Conservation (phyloP, 2,113 vertebrate genomes). For the Ciconia maguari region DNA sequence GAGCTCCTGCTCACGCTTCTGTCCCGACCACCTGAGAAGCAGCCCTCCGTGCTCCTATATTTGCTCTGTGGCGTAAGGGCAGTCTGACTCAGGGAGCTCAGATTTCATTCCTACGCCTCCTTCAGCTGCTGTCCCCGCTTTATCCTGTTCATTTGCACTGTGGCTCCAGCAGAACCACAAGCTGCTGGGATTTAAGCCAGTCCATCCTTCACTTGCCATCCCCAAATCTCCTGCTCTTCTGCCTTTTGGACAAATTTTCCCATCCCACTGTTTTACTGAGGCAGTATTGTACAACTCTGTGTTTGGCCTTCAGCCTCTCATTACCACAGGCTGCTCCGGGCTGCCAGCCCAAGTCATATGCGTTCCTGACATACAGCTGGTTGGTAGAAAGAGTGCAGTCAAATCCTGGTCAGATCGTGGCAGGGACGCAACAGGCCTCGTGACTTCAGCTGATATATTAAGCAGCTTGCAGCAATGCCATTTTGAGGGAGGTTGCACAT, state of each 20-base stretch:
- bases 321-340: not conserved
- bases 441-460: not conserved
- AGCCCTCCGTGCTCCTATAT: not conserved
- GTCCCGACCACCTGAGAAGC: not conserved
- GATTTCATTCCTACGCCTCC: not conserved
- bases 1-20: not conserved
- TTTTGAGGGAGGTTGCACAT: not conserved
- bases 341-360: not conserved
- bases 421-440: not conserved
- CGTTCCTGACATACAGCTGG: not conserved
- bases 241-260: not conserved
- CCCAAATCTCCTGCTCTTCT: not conserved
- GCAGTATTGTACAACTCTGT: no score
- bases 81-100: not conserved
- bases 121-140: not conserved
- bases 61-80: not conserved
- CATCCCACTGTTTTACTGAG: not conserved
- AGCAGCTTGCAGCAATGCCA: not conserved
- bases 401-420: not conserved
- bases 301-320: not conserved
- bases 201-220: not conserved
- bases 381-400: not conserved
- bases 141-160: not conserved
- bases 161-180: not conserved
- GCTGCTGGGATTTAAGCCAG: not conserved